Conservation (phyloP, 2,113 vertebrate species). For the Lichenostomus cassidix region DNA sequence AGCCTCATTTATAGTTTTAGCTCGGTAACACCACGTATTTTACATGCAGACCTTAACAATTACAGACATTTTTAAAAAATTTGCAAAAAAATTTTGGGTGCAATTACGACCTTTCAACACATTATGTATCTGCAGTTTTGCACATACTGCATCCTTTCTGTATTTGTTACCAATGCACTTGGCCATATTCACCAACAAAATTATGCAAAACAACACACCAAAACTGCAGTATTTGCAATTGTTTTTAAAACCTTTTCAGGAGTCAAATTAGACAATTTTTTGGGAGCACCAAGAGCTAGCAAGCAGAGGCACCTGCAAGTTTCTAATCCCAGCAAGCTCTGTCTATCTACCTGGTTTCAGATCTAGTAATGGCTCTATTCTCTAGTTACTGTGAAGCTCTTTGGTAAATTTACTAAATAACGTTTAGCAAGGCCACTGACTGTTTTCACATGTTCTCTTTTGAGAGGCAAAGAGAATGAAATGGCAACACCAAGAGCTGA, state of each 20-base stretch:
- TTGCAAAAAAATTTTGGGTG: neutral
- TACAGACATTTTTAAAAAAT: neutral
- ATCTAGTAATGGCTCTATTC: neutral
- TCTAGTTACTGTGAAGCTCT: neutral
- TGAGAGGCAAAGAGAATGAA: neutral
- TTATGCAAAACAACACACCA: rapidly evolving
- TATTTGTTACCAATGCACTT: neutral
- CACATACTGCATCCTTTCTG: neutral
- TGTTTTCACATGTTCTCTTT: neutral
- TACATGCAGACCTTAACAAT: neutral
- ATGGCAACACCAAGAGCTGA: neutral
- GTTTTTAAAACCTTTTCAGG: neutral
- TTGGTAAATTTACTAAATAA: neutral
- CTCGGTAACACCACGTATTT: neutral
- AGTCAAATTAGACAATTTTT: neutral
- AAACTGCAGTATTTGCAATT: neutral
- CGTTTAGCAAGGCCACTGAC: neutral
- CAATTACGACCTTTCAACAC: neutral
- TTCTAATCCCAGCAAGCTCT: neutral
- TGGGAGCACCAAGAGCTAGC: neutral
- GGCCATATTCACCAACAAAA: neutral
- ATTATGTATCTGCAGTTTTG: neutral
- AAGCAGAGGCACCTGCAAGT: neutral
- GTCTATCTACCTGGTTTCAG: neutral
- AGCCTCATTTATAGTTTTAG: neutral